Evolutionary conservation across 2,113 vertebrate genomes (phyloP).

Genomic region (Nesoenas mayeri): DNA sequence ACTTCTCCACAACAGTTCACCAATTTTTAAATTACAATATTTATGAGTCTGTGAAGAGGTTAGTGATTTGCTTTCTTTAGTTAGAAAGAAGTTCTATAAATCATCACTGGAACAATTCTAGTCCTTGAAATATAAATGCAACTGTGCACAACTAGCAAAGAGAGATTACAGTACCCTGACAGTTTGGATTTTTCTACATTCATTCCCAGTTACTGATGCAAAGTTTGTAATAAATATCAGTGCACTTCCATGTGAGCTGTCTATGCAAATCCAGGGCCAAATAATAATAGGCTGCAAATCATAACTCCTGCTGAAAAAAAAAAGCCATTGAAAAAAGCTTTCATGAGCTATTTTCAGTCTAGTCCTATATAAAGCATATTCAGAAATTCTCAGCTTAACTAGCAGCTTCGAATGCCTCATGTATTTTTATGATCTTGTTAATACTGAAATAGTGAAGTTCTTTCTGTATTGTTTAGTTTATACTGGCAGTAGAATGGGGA

Average conservation of each 20-base stretch:
- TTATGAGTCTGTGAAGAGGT: background rate
- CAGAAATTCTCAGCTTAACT: conserved; percentile 19
- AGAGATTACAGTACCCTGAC: background rate
- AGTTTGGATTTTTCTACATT: background rate
- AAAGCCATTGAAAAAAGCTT: background rate
- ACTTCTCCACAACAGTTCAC: background rate
- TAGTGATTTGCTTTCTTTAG: background rate
- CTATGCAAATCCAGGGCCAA: background rate
- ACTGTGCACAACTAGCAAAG: background rate
- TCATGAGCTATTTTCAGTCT: conserved; percentile 32
- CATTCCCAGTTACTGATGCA: background rate
- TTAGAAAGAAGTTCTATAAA: background rate
- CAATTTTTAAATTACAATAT: background rate
- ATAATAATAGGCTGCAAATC: background rate
- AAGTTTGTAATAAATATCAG: background rate
- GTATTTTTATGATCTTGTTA: conserved; percentile 58
- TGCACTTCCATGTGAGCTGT: background rate
- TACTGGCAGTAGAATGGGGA: background rate
- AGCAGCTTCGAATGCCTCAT: conserved; percentile 20
- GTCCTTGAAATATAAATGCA: background rate
- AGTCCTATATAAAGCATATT: conserved; percentile 13
- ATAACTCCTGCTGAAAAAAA: background rate
- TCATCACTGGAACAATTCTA: background rate
- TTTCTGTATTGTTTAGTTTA: background rate
- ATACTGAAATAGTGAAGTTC: conserved; percentile 13